phyloP scores from a whole-genome alignment of 2,888 invertebrate genomes.

The Hetaerina titia region DNA sequence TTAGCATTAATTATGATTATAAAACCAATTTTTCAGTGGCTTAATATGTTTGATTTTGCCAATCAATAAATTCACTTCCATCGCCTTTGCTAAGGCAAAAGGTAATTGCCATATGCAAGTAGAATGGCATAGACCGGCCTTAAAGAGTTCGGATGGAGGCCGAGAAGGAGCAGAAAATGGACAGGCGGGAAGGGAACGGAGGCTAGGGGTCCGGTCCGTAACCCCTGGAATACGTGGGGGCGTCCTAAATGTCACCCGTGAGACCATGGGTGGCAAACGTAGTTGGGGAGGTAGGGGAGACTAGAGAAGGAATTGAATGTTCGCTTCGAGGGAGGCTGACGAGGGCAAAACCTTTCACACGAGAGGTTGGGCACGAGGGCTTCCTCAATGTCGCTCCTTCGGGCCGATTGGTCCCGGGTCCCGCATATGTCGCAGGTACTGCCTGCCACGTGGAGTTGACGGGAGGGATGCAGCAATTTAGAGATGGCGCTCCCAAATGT shows the following conservation, averaged over 20 bases:
- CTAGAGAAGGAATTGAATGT: neutral
- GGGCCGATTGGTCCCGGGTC: conserved; percentile 46
- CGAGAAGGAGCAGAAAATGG: neutral
- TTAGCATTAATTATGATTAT: too few species aligned
- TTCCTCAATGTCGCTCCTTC: neutral
- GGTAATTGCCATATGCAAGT: too few species aligned
- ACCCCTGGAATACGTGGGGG: conserved; percentile 14
- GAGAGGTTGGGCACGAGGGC: conserved; percentile 37
- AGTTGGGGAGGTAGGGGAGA: neutral
- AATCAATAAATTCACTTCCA: too few species aligned
- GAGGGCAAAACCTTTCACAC: conserved; percentile 32
- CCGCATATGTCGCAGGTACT: conserved; percentile 25
- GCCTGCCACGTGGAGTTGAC: neutral
- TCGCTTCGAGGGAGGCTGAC: neutral
- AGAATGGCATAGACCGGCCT: too few species aligned
- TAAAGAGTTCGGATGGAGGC: neutral
- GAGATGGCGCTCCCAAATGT: neutral
- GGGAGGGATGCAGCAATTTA: neutral
- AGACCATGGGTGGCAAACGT: too few species aligned
- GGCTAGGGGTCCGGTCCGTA: neutral
- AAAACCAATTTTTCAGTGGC: too few species aligned
- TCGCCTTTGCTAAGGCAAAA: too few species aligned
- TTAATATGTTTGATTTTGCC: too few species aligned
- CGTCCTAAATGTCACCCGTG: neutral
- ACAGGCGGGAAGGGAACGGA: neutral